Evolutionary conservation across 2,888 invertebrate genomes (phyloP), one percentile per base, ranked within the genome.

Genomic region (Criorhina ranunculi): DNA sequence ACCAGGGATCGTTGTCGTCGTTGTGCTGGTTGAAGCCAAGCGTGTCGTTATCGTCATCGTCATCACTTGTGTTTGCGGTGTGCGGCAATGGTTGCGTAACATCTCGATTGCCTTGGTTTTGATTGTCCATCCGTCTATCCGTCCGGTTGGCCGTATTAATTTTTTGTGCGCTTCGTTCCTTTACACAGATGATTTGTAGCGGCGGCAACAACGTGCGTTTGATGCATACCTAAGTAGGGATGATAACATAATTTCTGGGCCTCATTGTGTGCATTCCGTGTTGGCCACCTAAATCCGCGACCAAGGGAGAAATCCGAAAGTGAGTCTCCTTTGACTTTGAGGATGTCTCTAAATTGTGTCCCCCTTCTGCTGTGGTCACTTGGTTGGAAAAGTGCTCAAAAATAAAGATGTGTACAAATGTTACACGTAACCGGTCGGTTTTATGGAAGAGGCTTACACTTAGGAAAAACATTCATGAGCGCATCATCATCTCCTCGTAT

Each of bases 51-150:
- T 83, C 83, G 51, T 53, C 82, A 69, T 77, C 77, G 66, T 78
- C 67, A 73, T 78, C 72, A 49, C 15, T 73, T 72, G 72, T 73
- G 73, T 69, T 83, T 79, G 83, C 79, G 83, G 73, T 83, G 67
- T 78, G 67, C 73, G 33, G 82, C 82, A 82, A 77, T 60, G 49
- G 73, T 83, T 83, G 83, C 83, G 83, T 83, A 83, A 83, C 62
- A 83, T 78, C 79, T 79, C 83, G 78, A 83, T 69, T 83, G 83
- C 83, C 83, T 83, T 83, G 83, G 83, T 78, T 83, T 83, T 83
- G 83, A 83, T 83, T 79, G 83, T 69, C 62, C 82, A 49, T 77
- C 64, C 80, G 42, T 67, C 60, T 67, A 42, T 77, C 55, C 77
- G 35, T 35, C 60, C 64, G 51, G 44, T 55, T 64, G 77, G 60